phyloP scores from a whole-genome alignment of 1,140 invertebrate species.

The Drosophila prosaltans region DNA sequence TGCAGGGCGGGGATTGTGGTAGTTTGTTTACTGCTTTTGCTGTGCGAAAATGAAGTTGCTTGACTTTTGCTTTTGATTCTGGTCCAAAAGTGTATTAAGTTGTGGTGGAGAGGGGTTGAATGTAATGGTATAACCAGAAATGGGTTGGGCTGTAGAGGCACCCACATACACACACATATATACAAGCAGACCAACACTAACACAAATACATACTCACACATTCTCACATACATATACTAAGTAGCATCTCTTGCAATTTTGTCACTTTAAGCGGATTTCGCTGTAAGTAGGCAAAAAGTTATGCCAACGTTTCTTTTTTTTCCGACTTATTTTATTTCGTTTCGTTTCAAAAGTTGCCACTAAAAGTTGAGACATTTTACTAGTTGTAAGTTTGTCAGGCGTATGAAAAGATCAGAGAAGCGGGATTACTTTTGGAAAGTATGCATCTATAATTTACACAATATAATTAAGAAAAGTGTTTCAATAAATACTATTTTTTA shows the following conservation, averaged over 20 bases:
- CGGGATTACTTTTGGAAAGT: background rate
- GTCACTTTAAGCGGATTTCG: slow-evolving; percentile 65
- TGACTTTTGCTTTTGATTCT: slow-evolving; percentile 66
- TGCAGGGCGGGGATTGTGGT: background rate
- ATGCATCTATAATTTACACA: background rate
- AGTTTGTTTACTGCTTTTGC: slow-evolving; percentile 64
- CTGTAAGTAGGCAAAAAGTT: slow-evolving; percentile 55
- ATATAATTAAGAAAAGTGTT: too few relatives aligned
- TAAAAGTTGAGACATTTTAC: slow-evolving; percentile 9
- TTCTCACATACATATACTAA: slow-evolving; percentile 17
- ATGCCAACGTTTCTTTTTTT: slow-evolving; percentile 31
- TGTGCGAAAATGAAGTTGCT: slow-evolving; percentile 69
- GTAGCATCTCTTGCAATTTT: slow-evolving; percentile 35
- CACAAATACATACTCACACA: slow-evolving; percentile 1
- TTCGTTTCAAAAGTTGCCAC: slow-evolving; percentile 21
- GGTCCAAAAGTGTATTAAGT: slow-evolving; percentile 66
- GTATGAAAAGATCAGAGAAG: background rate
- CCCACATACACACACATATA: slow-evolving; percentile 14
- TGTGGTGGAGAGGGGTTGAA: slow-evolving; percentile 18
- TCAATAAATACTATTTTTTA: too few relatives aligned
- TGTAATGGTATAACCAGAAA: background rate
- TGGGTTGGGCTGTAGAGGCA: background rate
- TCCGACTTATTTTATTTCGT: background rate
- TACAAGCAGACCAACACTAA: background rate
- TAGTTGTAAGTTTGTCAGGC: background rate